Percentiles rank a stretch among this genome's conserved stretches.
phyloP scores from a whole-genome alignment of 2,888 invertebrate species.

The Ptilodon capucinus region DNA sequence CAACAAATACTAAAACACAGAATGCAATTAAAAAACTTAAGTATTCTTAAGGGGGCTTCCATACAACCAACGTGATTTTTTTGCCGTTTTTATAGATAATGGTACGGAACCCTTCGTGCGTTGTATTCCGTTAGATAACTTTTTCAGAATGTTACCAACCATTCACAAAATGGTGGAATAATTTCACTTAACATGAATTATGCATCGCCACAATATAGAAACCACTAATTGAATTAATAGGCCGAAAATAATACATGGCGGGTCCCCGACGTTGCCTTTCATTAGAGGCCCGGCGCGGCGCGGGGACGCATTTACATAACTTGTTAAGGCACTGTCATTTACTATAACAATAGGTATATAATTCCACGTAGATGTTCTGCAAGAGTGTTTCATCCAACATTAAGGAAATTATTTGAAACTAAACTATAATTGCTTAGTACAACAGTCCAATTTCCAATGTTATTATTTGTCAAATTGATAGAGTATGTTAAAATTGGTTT shows the following conservation, averaged over 20 bases:
- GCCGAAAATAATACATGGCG: conserved; percentile 28
- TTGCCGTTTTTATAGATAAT: too few relatives aligned
- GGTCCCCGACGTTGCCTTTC: conserved; percentile 16
- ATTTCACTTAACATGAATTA: conserved; percentile 1
- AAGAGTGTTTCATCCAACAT: too few relatives aligned
- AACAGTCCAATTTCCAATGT: too few relatives aligned
- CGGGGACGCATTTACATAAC: conserved; percentile 34
- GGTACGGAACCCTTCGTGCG: too few relatives aligned
- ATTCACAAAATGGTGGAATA: conserved; percentile 3
- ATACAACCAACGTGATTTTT: too few relatives aligned
- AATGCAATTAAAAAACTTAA: too few relatives aligned
- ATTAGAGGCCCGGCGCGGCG: conserved; percentile 24
- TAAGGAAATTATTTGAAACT: too few relatives aligned
- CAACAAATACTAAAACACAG: too few relatives aligned
- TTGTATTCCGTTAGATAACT: background rate
- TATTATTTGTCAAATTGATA: too few relatives aligned
- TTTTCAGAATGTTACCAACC: background rate
- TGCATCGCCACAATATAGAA: conserved; percentile 13
- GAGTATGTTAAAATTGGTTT: too few relatives aligned
- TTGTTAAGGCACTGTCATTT: conserved; percentile 22
- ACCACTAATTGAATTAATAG: conserved; percentile 31
- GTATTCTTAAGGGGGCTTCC: too few relatives aligned
- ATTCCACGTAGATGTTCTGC: background rate
- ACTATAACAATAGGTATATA: background rate
- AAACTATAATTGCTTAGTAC: too few relatives aligned